Conservation (phyloP, 1,140 invertebrate species). For the Drosophila rhopaloa region DNA sequence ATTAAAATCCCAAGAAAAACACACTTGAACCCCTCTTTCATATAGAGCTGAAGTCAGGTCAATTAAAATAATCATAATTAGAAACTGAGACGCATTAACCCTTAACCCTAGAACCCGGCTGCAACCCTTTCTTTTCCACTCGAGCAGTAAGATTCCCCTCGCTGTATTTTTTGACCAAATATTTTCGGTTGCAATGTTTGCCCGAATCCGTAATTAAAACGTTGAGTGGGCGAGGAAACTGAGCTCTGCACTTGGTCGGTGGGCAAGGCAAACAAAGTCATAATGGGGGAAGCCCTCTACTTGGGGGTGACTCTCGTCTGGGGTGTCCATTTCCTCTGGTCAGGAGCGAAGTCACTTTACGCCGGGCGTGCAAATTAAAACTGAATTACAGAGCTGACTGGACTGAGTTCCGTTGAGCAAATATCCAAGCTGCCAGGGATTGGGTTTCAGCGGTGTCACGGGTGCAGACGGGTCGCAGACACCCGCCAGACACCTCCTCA, state of each 20-base stretch:
- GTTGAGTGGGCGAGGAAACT: slow-evolving; percentile 22
- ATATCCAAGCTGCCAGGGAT: slow-evolving; percentile 22
- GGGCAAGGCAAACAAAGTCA: slow-evolving; percentile 53
- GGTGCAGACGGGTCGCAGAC: slow-evolving; percentile 52
- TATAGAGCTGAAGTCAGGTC: slow-evolving; percentile 7
- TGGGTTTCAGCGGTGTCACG: slow-evolving; percentile 54
- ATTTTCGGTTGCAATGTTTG: slow-evolving; percentile 60
- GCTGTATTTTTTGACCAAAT: slow-evolving; percentile 29
- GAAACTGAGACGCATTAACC: slow-evolving; percentile 47
- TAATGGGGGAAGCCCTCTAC: neutral
- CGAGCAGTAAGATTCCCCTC: neutral
- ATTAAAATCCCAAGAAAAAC: slow-evolving; percentile 5
- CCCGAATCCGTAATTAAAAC: slow-evolving; percentile 71
- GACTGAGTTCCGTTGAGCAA: slow-evolving; percentile 21
- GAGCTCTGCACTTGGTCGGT: slow-evolving; percentile 51
- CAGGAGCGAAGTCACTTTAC: slow-evolving; percentile 49
- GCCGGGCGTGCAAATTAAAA: slow-evolving; percentile 66
- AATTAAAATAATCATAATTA: slow-evolving; percentile 63
- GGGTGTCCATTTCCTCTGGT: slow-evolving; percentile 58
- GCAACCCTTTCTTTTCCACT: slow-evolving; percentile 22
- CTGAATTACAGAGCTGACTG: slow-evolving; percentile 72
- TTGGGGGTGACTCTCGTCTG: slow-evolving; percentile 25
- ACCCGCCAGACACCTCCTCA: slow-evolving; percentile 41
- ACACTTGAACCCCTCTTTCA: slow-evolving; percentile 3
- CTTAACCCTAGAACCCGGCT: slow-evolving; percentile 1